These are phyloP conservation scores for Otolemur garnettii DNA, from an alignment of 2,113 vertebrate species.

Conservation along the genomic window DNA sequence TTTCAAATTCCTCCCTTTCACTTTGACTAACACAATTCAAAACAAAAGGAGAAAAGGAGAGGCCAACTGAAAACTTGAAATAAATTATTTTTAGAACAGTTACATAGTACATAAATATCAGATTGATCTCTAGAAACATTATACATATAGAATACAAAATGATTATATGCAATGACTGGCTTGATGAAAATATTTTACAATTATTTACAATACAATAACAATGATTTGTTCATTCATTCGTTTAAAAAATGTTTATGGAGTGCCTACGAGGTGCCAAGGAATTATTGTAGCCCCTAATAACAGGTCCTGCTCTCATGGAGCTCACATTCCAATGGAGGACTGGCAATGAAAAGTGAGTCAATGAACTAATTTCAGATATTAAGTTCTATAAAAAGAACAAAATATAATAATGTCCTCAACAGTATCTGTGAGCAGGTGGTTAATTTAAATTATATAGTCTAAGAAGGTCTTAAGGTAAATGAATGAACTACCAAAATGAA, in stretches of 20 bases:
- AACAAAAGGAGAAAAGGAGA: conserved; percentile 70
- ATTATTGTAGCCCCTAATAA: background rate
- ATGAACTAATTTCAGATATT: background rate
- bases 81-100: background rate
- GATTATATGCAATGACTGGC: background rate
- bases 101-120: background rate
- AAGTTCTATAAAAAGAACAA: background rate
- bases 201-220: background rate
- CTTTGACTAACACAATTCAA: conserved; percentile 91
- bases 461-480: background rate
- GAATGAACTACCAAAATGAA: conserved; percentile 16
- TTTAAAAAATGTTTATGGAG: background rate
- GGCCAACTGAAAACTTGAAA: background rate
- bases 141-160: background rate
- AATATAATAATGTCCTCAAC: background rate
- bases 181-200: background rate
- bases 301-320: background rate
- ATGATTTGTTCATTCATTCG: background rate
- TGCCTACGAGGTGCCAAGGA: background rate
- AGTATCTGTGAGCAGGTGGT: background rate
- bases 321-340: background rate
- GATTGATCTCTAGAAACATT: background rate
- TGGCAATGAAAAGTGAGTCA: background rate
- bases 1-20: conserved; percentile 97
- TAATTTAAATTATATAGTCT: background rate